Evolutionary conservation across 2,797 vertebrate genomes (phyloP), one percentile per base, ranked within the genome.

Genomic region (Coracias cyanogaster): DNA sequence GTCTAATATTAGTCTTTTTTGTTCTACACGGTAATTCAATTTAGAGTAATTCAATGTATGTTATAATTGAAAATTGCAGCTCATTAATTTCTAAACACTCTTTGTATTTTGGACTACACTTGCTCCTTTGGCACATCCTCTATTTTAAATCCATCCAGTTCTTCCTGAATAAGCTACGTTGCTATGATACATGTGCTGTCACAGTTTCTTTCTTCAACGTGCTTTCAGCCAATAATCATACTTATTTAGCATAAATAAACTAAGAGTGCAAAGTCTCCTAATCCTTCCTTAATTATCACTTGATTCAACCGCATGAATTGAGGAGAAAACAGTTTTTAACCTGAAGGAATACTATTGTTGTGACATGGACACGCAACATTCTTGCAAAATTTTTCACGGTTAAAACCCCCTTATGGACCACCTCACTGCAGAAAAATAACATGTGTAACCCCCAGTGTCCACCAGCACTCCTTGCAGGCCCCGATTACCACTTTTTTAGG

Each of bases 151-250:
- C 87, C 76, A 89, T 77, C 81, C 60, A 28, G 84, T 93, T 96
- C 89, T 93, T 97, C 91, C 89, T 89, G 81, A 91, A 89, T 93
- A 92, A 93, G 76, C 91, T 55, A 17, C 94, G 97, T 98, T 97
- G 98, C 97, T 98, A 97, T 94, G 97, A 98, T 96, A 98, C 97
- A 82, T 82, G 2, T 94, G 71, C 92, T 95, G 86, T 91, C 93
- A 92, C 85, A 82, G 74, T 91, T 97, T 96, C 90, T 95, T 90
- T 93, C 78, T 90, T 85, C 80, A 87, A 81, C 74, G 64, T 92
- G 77, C 95, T 97, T 96, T 82, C 77, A 93, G 80, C 93, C 93
- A 89, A 85, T 93, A 94, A 90, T 79, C 96, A 91, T 62, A 89
- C 77, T 94, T 80, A 81, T 22, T 89, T 92, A 79, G 87, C 74